These are phyloP conservation scores for Ageneiosus marmoratus DNA, from an alignment of 2,113 vertebrate genomes.

Conservation along the genomic window DNA sequence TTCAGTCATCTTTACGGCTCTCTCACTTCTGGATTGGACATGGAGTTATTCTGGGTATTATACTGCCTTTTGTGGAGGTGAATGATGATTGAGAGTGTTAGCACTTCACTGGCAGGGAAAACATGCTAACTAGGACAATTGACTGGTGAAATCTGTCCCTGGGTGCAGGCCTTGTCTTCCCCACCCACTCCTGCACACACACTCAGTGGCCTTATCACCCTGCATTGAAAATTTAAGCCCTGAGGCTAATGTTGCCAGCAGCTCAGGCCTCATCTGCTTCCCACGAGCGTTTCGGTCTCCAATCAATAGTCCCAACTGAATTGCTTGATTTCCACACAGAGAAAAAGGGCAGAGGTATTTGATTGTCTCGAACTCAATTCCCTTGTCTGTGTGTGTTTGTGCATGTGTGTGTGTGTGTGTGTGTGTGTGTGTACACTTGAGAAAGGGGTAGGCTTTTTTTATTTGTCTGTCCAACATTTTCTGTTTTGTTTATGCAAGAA, in stretches of 20 bases:
- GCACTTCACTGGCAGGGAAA: neutral
- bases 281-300: constrained; percentile 67
- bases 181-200: constrained; percentile 31
- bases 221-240: constrained; percentile 45
- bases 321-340: constrained; percentile 73
- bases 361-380: constrained; percentile 77
- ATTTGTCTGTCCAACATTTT: constrained; percentile 32
- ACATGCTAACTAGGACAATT: constrained; percentile 4
- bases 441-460: constrained; percentile 10
- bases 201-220: constrained; percentile 49
- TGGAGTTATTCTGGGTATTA: neutral
- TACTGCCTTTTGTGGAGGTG: neutral
- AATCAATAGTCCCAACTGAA: constrained; percentile 77
- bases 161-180: constrained; percentile 7
- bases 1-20: neutral
- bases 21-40: neutral
- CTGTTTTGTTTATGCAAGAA: constrained; percentile 15
- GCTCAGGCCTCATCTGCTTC: constrained; percentile 71
- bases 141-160: constrained; percentile 15
- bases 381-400: constrained; percentile 36
- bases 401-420: neutral
- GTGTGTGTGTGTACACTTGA: neutral
- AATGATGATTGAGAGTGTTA: neutral
- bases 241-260: constrained; percentile 57
- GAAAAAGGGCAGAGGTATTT: constrained; percentile 71